Base-by-base conservation (phyloP, 2,888 invertebrate genomes). In the Trachelus stipa region DNA sequence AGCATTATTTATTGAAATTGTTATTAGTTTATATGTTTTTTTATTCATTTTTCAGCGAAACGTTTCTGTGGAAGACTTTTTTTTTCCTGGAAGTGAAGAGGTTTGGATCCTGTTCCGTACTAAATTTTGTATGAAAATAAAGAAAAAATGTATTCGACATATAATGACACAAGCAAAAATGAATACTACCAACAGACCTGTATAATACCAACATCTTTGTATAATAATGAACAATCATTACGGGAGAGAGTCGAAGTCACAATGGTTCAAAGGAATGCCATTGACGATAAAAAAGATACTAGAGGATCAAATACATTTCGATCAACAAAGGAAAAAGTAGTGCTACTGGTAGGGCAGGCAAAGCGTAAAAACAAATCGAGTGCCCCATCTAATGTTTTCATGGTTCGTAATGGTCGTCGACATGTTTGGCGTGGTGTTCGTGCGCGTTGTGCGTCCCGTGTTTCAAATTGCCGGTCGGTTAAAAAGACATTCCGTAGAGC, bases 381-480 rank as follows among this genome's bases (percentile, higher is more conserved):
- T 71, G 9, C 31, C 11, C 31, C 71, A 15, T 33, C 31, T 31
- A 33, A 11, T 71, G 71, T 33, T 31, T 71, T 31, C 71, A 33
- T 33, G 12, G 31, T 31, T 71, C 33, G 12, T 12, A 40, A 31
- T 40, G 37, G 35, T 12, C 56, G 30, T 33, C 30, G 33, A 12
- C 15, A 30, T 34, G 23, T 34, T 35, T 56, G 23, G 71, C 78
- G 81, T 76, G 74, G 74, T 78, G 40, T 71, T 69, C 68, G 78
- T 83, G 81, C 83, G 79, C 83, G 81, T 77, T 81, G 79, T 69
- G 73, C 77, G 33, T 78, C 76, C 68, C 77, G 75, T 77, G 79
- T 81, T 81, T 83, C 83, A 77, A 80, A 83, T 79, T 80, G 83
- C 56, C 56, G 56, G 56, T 56, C 56, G 6, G 56, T 56, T 15